phyloP scores from a whole-genome alignment of 1,140 invertebrate species.

The Luehdorfia chinensis region DNA sequence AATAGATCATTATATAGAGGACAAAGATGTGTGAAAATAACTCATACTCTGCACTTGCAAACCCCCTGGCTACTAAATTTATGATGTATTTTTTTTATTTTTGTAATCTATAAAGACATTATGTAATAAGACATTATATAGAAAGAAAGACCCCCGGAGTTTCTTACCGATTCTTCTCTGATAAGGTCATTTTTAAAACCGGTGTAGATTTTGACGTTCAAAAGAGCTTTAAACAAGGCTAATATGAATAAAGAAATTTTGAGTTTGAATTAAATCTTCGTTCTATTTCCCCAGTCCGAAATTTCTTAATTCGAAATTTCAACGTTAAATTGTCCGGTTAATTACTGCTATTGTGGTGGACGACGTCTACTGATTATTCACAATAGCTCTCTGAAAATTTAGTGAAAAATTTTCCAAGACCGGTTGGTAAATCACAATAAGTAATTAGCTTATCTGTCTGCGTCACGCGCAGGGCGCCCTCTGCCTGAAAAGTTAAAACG shows the following conservation, averaged over 20 bases:
- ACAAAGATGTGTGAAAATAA: no score
- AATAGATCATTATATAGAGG: no score
- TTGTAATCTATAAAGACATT: not conserved
- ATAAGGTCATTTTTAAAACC: no score
- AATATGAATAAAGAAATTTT: no score
- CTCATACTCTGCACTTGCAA: no score
- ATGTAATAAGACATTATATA: constrained; percentile 18
- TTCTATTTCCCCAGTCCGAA: constrained; percentile 50
- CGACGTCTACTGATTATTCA: constrained; percentile 50
- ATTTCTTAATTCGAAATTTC: constrained; percentile 67
- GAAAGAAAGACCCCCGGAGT: constrained; percentile 54
- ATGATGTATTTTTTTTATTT: not conserved
- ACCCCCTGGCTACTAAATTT: no score
- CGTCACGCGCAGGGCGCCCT: constrained; percentile 41
- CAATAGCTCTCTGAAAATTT: constrained; percentile 43
- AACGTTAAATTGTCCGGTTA: constrained; percentile 70
- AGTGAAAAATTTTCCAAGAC: constrained; percentile 44
- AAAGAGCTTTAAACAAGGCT: no score
- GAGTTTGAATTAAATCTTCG: no score
- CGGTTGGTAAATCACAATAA: constrained; percentile 55
- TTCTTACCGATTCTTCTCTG: no score
- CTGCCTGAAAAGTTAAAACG: constrained; percentile 20
- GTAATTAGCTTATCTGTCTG: constrained; percentile 62
- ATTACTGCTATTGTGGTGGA: constrained; percentile 59
- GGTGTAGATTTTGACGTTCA: no score